phyloP scores from a whole-genome alignment of 2,888 invertebrate genomes.

The Sinelater perroti region DNA sequence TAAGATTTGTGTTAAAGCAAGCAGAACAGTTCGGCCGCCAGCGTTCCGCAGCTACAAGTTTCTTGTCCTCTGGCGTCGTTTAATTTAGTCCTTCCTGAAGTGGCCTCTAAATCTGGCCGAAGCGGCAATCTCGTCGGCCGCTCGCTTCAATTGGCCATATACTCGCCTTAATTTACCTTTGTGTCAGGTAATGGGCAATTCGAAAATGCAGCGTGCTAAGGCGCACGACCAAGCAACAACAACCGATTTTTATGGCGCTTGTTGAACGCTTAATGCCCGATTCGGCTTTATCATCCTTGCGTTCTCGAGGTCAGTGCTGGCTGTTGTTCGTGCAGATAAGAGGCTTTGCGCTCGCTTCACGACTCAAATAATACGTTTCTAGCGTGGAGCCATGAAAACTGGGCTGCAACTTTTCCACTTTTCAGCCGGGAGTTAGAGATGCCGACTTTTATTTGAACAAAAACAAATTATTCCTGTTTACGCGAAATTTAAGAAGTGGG shows the following conservation, averaged over 20 bases:
- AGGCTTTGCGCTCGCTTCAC: too few relatives aligned
- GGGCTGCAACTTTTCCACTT: too few relatives aligned
- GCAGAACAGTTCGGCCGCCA: too few relatives aligned
- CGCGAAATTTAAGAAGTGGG: too few relatives aligned
- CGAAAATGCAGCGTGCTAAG: constrained; percentile 10
- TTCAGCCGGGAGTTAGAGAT: too few relatives aligned
- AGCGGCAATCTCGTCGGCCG: constrained; percentile 26
- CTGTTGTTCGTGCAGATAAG: too few relatives aligned
- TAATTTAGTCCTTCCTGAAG: constrained; percentile 7
- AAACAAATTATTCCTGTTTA: too few relatives aligned
- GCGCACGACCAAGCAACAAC: constrained; percentile 17
- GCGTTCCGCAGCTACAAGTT: too few relatives aligned
- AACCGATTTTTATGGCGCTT: constrained; percentile 15
- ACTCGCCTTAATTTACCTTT: constrained; percentile 25
- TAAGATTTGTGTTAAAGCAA: too few relatives aligned
- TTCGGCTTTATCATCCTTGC: constrained; percentile 4
- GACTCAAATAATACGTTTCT: too few relatives aligned
- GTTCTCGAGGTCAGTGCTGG: constrained; percentile 4
- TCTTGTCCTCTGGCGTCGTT: not conserved
- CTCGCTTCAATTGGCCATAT: constrained; percentile 27
- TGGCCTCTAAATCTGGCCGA: constrained; percentile 24
- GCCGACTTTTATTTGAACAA: too few relatives aligned
- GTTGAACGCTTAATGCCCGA: not conserved
- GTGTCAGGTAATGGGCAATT: constrained; percentile 18
- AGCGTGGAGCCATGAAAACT: too few relatives aligned